These are phyloP conservation scores for Acrobasis suavella DNA, from an alignment of 2,888 invertebrate genomes.

Conservation along the genomic window DNA sequence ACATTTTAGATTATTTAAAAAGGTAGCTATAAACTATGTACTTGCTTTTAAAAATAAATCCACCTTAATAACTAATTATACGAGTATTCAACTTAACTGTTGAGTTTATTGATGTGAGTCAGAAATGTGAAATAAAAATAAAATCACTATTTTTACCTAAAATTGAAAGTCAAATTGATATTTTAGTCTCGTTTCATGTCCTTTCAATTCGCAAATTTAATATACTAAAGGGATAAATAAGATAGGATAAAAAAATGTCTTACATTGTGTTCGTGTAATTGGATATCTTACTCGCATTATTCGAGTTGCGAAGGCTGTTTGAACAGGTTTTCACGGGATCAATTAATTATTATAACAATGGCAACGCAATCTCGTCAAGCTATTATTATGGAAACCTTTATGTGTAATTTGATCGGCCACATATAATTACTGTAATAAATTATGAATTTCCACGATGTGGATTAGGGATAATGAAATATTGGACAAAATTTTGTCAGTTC, in stretches of 20 bases:
- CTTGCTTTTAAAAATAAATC: no score
- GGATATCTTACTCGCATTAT: slow-evolving; percentile 37
- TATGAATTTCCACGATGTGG: background rate
- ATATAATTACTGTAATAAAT: background rate
- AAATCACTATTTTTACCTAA: no score
- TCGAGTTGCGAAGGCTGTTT: slow-evolving; percentile 41
- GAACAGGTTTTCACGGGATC: slow-evolving; percentile 34
- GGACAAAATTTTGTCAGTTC: no score
- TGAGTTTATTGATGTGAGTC: no score
- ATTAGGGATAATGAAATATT: no score
- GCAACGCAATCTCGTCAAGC: background rate
- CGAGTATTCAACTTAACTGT: no score
- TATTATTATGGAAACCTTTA: background rate
- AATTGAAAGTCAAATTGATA: no score
- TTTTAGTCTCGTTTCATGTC: background rate
- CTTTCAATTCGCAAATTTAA: background rate
- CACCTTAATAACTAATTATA: no score
- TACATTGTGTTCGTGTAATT: background rate
- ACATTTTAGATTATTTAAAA: no score
- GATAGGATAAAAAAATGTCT: background rate
- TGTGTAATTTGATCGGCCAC: slow-evolving; percentile 3
- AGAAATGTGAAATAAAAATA: no score
- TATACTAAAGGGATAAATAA: no score
- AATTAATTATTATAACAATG: slow-evolving; percentile 39
- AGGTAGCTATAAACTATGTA: no score